phyloP scores from a whole-genome alignment of 2,113 vertebrate genomes.

The Eptatretus burgeri region DNA sequence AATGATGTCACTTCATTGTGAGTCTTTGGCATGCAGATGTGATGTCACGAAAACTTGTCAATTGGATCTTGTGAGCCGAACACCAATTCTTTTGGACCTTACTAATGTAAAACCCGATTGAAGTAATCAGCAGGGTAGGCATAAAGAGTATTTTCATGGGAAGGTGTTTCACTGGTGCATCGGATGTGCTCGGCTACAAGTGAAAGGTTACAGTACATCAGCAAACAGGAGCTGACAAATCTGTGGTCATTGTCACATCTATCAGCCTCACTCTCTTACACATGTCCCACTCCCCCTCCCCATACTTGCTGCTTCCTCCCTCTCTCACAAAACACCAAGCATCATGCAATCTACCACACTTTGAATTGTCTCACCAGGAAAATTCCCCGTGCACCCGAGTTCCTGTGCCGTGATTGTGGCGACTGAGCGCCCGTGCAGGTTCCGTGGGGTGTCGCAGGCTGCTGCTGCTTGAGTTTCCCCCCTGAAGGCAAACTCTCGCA shows the following conservation, averaged over 20 bases:
- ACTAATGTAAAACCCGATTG: too few relatives aligned
- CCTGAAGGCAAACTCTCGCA: constrained; percentile 52
- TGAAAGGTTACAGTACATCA: too few relatives aligned
- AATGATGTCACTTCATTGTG: too few relatives aligned
- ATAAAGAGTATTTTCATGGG: too few relatives aligned
- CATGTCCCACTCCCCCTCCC: not conserved
- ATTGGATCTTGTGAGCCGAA: too few relatives aligned
- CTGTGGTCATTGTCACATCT: not conserved
- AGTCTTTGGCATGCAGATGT: too few relatives aligned
- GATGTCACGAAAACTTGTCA: too few relatives aligned
- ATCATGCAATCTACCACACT: not conserved
- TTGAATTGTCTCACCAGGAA: not conserved
- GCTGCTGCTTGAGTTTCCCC: constrained; percentile 78
- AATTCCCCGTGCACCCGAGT: constrained; percentile 48
- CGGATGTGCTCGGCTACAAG: too few relatives aligned
- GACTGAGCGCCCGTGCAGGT: constrained; percentile 66
- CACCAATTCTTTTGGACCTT: too few relatives aligned
- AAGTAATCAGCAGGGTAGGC: too few relatives aligned
- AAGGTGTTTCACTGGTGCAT: too few relatives aligned
- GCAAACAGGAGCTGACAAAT: too few relatives aligned
- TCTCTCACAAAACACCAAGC: not conserved
- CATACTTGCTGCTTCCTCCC: not conserved
- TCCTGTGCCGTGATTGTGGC: constrained; percentile 66
- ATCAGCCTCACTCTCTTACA: not conserved
- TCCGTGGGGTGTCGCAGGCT: constrained; percentile 54